Evolutionary conservation across 2,888 invertebrate species (phyloP).

Genomic region (Tanaodytes sp.): DNA sequence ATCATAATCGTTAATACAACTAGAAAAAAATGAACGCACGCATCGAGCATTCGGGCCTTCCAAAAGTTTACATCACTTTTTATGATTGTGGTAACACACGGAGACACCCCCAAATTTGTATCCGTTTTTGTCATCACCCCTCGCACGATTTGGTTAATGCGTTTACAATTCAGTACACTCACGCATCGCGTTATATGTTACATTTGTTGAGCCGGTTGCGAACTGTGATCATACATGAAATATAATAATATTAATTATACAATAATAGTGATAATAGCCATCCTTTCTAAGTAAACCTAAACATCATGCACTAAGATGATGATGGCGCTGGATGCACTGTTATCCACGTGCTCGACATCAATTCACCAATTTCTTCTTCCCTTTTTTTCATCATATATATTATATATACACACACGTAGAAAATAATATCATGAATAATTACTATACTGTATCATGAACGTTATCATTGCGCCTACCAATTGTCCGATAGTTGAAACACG

Average conservation of each 20-base stretch:
- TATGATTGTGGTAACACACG: conserved; percentile 25
- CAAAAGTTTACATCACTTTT: conserved; percentile 31
- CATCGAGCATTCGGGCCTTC: conserved; percentile 29
- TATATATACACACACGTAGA: too few relatives aligned
- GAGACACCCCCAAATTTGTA: not conserved
- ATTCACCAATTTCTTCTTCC: too few relatives aligned
- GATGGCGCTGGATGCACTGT: conserved; percentile 50
- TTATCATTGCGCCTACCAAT: too few relatives aligned
- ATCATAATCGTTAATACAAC: too few relatives aligned
- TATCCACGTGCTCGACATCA: too few relatives aligned
- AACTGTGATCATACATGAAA: conserved; percentile 62
- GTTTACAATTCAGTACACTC: too few relatives aligned
- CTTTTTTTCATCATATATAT: too few relatives aligned
- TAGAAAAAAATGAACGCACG: not conserved
- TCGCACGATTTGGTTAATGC: too few relatives aligned
- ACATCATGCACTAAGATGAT: conserved; percentile 67
- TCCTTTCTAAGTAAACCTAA: conserved; percentile 70
- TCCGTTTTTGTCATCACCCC: not conserved
- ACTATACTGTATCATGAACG: too few relatives aligned
- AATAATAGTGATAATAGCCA: conserved; percentile 64
- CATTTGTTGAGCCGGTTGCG: conserved; percentile 71
- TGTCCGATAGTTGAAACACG: too few relatives aligned
- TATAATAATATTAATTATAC: conserved; percentile 61
- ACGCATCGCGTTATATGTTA: conserved; percentile 63
- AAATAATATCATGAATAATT: too few relatives aligned